phyloP scores from a whole-genome alignment of 2,113 vertebrate genomes.

The Zosterops borbonicus region DNA sequence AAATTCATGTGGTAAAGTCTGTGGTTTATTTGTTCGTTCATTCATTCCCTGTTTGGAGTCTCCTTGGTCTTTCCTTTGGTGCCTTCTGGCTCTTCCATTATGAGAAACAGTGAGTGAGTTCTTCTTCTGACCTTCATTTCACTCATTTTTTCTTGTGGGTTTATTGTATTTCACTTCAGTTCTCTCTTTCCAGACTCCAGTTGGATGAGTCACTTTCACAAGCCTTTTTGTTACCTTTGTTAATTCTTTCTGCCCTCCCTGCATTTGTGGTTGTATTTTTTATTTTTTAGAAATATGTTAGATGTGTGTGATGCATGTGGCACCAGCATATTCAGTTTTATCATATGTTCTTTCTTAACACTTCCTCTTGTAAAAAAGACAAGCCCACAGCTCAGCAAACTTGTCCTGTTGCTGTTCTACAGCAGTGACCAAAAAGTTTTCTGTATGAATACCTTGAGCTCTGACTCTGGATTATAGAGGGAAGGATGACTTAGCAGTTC shows the following conservation, averaged over 20 bases:
- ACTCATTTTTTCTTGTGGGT: neutral
- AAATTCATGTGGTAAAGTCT: neutral
- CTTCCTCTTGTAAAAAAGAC: neutral
- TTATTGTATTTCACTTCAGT: neutral
- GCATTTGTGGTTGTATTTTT: neutral
- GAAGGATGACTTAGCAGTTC: neutral
- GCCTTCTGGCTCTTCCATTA: neutral
- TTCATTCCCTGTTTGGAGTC: neutral
- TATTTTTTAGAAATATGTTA: neutral
- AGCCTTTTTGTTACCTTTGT: neutral
- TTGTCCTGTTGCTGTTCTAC: neutral
- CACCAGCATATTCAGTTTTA: neutral
- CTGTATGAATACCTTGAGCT: accelerated
- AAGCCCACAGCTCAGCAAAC: neutral
- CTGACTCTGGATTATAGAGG: neutral
- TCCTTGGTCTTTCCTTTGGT: neutral
- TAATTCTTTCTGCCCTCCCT: neutral
- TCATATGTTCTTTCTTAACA: neutral
- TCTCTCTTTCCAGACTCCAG: neutral
- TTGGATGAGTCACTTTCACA: neutral
- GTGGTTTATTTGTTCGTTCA: neutral
- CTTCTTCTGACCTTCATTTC: neutral
- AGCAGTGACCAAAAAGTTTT: neutral
- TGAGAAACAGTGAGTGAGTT: neutral
- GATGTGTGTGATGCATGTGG: neutral